Evolutionary conservation across 2,113 vertebrate species (phyloP).

Genomic region (Sylvia atricapilla): DNA sequence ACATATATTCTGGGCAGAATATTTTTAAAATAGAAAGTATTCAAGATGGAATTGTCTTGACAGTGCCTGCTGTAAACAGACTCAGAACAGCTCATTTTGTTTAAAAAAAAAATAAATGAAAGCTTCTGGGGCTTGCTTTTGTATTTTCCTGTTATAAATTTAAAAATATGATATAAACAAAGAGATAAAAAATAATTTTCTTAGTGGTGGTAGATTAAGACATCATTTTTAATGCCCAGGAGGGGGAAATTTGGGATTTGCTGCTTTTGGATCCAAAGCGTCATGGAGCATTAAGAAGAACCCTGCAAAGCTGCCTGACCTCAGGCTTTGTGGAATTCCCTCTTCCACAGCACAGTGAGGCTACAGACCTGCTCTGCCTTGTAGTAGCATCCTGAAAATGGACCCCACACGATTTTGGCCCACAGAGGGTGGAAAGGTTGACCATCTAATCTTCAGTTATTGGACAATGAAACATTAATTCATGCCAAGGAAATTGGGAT

Average conservation of each 20-base stretch:
- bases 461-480: neutral
- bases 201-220: neutral
- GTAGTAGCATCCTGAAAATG: neutral
- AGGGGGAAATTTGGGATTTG: neutral
- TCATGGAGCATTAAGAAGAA: neutral
- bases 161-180: neutral
- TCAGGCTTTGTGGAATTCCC: neutral
- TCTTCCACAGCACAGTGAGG: neutral
- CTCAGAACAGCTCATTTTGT: neutral
- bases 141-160: neutral
- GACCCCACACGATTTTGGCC: neutral
- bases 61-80: neutral
- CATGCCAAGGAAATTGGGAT: neutral
- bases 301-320: neutral
- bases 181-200: neutral
- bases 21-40: neutral
- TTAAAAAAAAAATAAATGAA: neutral
- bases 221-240: neutral
- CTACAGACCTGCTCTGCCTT: neutral
- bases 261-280: neutral
- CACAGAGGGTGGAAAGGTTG: neutral
- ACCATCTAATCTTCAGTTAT: neutral
- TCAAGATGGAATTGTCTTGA: neutral
- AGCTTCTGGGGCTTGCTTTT: neutral
- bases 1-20: neutral